Evolutionary conservation across 2,888 invertebrate species (phyloP).

Genomic region (Sminthurides aquaticus): DNA sequence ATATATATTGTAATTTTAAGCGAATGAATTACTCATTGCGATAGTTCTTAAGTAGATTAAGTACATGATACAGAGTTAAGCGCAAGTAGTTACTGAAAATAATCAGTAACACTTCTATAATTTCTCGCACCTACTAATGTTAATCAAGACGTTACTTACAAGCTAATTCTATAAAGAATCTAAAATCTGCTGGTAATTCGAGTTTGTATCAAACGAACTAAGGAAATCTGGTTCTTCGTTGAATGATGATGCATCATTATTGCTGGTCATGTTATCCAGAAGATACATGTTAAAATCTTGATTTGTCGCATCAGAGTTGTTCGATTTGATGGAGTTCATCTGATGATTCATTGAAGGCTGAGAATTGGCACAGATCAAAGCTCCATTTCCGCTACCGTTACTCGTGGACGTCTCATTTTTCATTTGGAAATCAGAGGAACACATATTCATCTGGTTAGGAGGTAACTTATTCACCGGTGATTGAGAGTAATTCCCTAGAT

Average conservation of each 20-base stretch:
- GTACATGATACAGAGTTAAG: background rate
- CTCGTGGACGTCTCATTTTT: conserved; percentile 18
- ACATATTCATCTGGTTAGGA: conserved; percentile 17
- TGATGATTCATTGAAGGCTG: conserved; percentile 13
- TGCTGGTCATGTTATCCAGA: conserved; percentile 24
- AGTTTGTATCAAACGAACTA: conserved; percentile 29
- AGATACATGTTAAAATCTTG: conserved; percentile 34
- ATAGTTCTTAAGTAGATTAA: background rate
- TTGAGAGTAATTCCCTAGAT: conserved; percentile 13
- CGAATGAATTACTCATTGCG: background rate
- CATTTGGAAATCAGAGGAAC: conserved; percentile 21
- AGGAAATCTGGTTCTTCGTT: conserved; percentile 27
- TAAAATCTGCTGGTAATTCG: conserved; percentile 30
- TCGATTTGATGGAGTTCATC: conserved; percentile 15
- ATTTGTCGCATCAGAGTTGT: conserved; percentile 16
- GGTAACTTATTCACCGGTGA: conserved; percentile 9
- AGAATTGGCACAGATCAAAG: conserved; percentile 20
- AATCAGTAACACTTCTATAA: too few species aligned
- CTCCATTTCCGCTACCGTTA: conserved; percentile 17
- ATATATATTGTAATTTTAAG: too few species aligned
- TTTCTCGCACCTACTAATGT: too few species aligned
- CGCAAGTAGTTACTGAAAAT: too few species aligned
- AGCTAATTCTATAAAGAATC: conserved; percentile 30
- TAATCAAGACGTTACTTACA: background rate
- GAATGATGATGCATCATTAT: conserved; percentile 22